Evolutionary conservation across 1,140 invertebrate genomes (phyloP).

Genomic region (Aphelenchoides fujianensis): DNA sequence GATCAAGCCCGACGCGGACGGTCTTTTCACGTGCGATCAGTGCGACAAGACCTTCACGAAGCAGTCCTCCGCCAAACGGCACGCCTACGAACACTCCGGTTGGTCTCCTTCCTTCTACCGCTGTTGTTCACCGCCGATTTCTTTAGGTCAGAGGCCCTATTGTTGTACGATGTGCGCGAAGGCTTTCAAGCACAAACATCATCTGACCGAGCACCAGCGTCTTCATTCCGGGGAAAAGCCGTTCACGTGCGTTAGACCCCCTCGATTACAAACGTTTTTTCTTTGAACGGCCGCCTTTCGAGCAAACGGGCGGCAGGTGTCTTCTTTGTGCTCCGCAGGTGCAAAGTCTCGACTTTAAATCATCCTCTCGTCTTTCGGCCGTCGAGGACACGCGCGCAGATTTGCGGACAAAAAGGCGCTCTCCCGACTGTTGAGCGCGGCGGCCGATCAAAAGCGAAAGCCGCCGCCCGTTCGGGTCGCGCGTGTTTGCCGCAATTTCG

Average conservation of each 20-base stretch:
- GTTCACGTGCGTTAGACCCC: too few species aligned
- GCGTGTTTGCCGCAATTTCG: too few species aligned
- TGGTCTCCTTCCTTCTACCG: constrained; percentile 24
- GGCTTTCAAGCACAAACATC: constrained; percentile 99
- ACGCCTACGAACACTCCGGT: constrained; percentile 99
- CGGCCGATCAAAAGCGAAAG: too few species aligned
- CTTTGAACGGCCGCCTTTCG: too few species aligned
- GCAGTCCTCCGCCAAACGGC: constrained; percentile 91
- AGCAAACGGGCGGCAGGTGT: too few species aligned
- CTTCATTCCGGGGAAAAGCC: constrained; percentile 94
- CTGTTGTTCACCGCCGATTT: constrained; percentile 10
- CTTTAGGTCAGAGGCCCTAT: constrained; percentile 91
- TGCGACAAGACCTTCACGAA: constrained; percentile 99
- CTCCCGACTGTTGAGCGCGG: neutral
- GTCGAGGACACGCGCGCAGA: constrained; percentile 33
- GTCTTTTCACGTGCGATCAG: constrained; percentile 86
- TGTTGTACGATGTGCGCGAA: constrained; percentile 96
- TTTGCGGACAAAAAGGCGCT: constrained; percentile 7
- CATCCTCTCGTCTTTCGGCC: too few species aligned
- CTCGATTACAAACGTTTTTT: too few species aligned
- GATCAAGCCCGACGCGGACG: constrained; percentile 30
- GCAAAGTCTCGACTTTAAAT: too few species aligned
- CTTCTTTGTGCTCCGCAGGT: too few species aligned
- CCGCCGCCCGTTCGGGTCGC: too few species aligned
- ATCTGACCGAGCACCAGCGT: constrained; percentile 95